Percentiles rank a stretch among this genome's conserved stretches.
These are phyloP conservation scores for Porphyrio hochstetteri DNA, from an alignment of 2,113 vertebrate species.

Conservation along the genomic window DNA sequence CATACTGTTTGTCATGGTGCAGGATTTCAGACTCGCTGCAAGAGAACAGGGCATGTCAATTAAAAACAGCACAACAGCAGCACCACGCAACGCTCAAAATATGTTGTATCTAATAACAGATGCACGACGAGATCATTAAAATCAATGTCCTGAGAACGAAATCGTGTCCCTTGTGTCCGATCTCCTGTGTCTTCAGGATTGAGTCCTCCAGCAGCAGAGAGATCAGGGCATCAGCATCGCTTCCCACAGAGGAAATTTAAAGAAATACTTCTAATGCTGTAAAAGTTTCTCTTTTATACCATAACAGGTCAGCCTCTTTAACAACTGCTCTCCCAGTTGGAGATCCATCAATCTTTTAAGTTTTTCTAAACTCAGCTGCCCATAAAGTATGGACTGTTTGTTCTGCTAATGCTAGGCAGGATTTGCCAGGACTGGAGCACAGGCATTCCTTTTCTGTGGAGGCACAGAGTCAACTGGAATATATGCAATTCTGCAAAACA, in stretches of 20 bases:
- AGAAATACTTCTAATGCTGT: not conserved
- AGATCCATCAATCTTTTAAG: not conserved
- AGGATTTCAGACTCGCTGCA: constrained; percentile 94
- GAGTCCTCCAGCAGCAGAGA: not conserved
- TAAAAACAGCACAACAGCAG: not conserved
- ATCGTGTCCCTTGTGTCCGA: not conserved
- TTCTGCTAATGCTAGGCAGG: not conserved
- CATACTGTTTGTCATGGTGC: constrained; percentile 98
- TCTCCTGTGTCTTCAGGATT: not conserved
- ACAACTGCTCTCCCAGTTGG: not conserved
- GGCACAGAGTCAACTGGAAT: not conserved
- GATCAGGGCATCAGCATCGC: fast-evolving
- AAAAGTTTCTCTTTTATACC: not conserved
- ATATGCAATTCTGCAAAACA: not conserved
- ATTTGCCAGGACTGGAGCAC: not conserved
- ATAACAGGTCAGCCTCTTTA: not conserved
- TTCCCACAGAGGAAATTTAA: not conserved
- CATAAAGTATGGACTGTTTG: not conserved
- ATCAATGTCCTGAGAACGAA: not conserved
- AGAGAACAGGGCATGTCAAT: constrained; percentile 1
- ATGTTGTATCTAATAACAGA: fast-evolving
- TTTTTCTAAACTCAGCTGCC: not conserved
- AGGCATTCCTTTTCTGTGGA: not conserved
- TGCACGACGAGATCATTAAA: not conserved
- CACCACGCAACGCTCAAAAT: not conserved